Evolutionary conservation across 2,113 vertebrate species (phyloP), one percentile per base, ranked within the genome.

Genomic region (Spea multiplicata): DNA sequence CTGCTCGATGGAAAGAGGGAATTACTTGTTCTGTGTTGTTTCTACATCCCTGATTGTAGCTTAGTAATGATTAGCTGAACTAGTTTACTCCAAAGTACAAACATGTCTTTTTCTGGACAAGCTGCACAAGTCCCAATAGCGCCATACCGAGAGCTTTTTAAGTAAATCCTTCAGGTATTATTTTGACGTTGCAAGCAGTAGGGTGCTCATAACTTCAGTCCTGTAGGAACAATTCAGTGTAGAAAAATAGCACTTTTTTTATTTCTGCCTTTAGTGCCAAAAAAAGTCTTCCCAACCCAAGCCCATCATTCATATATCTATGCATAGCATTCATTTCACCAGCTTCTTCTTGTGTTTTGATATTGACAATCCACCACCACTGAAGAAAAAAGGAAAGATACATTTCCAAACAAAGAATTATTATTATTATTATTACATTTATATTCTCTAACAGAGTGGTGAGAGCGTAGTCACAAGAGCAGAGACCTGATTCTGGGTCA

Each of bases 201-300:
- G 70, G 62, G 50, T 55, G 44, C 77, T 66, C 17, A 44, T 72
- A 16, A 73, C 17, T 52, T 52, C 14, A 57, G 30, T 44, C 69
- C 62, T 12, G n/a, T 49, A 64, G 30, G n/a, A 64, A 53, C 17
- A 9, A 14, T n/a, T 16, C n/a, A 30, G 44, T 68, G 57, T 10
- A 48, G 13, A 74, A 82, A 71, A 75, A 82, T 83, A 83, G 84
- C 84, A 83, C 82, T 85, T 85, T 80, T 71, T 13, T 30, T 59
- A 73, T 62, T 73, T 75, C 85, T 77, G 67, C 45, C 83, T 84
- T 83, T 83, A 67, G 83, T 88, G 87, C 88, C 90, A 87, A 91
- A 88, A 81, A 16, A 76, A 82, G 81, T 80, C 81, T 0, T 0
- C 59, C 66, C 1, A 55, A 81, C 72, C 66, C 74, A 83, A 71